phyloP scores from a whole-genome alignment of 2,797 vertebrate species.

The Setipinna tenuifilis region DNA sequence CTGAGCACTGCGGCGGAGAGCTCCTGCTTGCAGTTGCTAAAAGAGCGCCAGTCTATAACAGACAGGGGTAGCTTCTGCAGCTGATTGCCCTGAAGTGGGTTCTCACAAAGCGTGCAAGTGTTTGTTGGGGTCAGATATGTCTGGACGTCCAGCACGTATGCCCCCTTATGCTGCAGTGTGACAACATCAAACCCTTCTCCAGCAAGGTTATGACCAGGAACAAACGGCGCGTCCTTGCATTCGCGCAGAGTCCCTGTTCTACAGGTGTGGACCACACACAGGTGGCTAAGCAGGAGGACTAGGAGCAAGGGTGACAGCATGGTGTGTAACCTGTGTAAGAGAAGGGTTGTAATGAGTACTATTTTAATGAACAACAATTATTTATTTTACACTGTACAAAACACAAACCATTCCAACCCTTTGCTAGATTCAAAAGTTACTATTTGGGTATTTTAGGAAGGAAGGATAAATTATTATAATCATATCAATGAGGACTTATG shows the following conservation, averaged over 20 bases:
- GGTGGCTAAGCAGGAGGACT: not conserved
- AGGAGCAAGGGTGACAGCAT: not conserved
- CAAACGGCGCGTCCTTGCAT: constrained; percentile 20
- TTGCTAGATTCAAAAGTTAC: no score
- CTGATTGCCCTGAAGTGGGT: constrained; percentile 16
- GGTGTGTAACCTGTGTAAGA: not conserved
- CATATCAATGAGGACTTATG: no score
- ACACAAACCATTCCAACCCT: no score
- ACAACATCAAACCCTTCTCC: constrained; percentile 71
- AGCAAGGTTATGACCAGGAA: constrained; percentile 61
- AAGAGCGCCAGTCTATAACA: constrained; percentile 33
- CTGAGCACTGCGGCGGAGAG: constrained; percentile 14
- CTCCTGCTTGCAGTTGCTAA: constrained; percentile 21
- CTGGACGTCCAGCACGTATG: constrained; percentile 28
- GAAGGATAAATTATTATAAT: no score
- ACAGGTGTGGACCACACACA: constrained; percentile 2
- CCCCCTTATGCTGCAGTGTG: constrained; percentile 34
- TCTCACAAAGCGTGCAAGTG: constrained; percentile 39
- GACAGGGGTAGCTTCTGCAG: constrained; percentile 41
- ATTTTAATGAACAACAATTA: no score
- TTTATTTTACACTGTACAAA: no score
- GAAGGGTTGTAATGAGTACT: not conserved
- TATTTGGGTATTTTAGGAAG: no score
- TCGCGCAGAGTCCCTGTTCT: constrained; percentile 21
- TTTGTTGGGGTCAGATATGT: constrained; percentile 31